phyloP scores from a whole-genome alignment of 2,797 vertebrate species.

The Cynopterus sphinx region DNA sequence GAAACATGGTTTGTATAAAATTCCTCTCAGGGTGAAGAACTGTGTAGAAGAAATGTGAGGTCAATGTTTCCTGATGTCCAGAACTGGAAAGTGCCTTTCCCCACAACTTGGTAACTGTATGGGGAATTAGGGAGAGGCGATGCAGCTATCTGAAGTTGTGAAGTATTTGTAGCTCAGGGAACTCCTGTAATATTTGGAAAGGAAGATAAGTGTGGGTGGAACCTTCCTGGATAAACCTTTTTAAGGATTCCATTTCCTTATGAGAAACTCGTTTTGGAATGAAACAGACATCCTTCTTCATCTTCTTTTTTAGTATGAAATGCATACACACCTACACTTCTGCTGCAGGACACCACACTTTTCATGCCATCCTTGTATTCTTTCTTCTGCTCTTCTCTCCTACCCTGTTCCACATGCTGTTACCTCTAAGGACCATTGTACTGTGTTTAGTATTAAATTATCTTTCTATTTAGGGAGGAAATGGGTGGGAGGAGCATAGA shows the following conservation, averaged over 20 bases:
- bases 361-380: background rate
- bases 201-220: background rate
- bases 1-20: background rate
- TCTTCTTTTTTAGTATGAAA: background rate
- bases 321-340: background rate
- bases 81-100: background rate
- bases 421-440: background rate
- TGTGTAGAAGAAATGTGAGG: background rate
- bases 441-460: background rate
- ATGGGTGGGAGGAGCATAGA: background rate
- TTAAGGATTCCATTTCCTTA: background rate
- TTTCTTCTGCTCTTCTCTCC: background rate
- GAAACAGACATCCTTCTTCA: background rate
- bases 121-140: background rate
- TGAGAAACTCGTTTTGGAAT: background rate
- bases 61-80: background rate
- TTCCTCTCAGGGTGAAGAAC: background rate
- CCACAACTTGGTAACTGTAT: background rate
- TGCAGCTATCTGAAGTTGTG: background rate
- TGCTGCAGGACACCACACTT: background rate
- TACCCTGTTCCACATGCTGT: background rate
- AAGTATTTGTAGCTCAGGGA: background rate
- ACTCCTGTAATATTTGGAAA: background rate
- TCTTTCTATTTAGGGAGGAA: background rate
- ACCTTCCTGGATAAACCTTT: background rate